Evolutionary conservation across 2,888 invertebrate genomes (phyloP), one percentile per base, ranked within the genome.

Genomic region (Neoitamus cyanurus): DNA sequence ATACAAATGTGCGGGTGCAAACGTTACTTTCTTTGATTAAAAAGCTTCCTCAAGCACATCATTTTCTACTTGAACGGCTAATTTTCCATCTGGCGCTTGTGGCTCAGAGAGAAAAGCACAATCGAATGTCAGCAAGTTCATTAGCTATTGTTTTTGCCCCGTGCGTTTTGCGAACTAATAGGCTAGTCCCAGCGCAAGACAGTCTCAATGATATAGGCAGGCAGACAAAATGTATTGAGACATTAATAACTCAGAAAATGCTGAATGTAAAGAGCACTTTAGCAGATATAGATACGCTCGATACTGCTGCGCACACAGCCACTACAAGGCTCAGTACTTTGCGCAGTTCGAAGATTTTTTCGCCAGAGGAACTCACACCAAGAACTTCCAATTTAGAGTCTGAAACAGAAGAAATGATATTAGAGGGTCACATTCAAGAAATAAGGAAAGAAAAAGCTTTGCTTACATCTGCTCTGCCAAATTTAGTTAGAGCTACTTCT

Each of bases 141-240:
- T 92, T 98, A 87, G 97, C 98, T 82, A 97, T 98, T 88, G 97
- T 98, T 87, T 98, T 98, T 92, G 98, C 98, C 69, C 98, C 98
- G 75, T 98, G 98, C 91, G 96, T 98, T 86, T 92, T 98, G 87
- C 93, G 98, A 88, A 97, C 97, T 87, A 96, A 96, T 91, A 95
- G 97, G 90, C 92, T 94, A 86, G 94, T 97, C 87, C 97, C 97
- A 72, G 98, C 98, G 82, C 98, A 98, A 92, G 97, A 97, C 90
- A 96, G 97, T 89, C 93, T 98, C 87, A 95, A 95, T 89, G 97
- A 98, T 91, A 97, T 98, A 89, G 94, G 96, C 88, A 94, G 96
- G 80, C 97, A 97, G 91, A 97, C 97, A 80, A 93, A 95, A 92
- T 97, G 97, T 91, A 95, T 98, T 86, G 97, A 98, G 91, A 96